Conservation (phyloP, 2,113 vertebrate genomes). For the Scortum barcoo region DNA sequence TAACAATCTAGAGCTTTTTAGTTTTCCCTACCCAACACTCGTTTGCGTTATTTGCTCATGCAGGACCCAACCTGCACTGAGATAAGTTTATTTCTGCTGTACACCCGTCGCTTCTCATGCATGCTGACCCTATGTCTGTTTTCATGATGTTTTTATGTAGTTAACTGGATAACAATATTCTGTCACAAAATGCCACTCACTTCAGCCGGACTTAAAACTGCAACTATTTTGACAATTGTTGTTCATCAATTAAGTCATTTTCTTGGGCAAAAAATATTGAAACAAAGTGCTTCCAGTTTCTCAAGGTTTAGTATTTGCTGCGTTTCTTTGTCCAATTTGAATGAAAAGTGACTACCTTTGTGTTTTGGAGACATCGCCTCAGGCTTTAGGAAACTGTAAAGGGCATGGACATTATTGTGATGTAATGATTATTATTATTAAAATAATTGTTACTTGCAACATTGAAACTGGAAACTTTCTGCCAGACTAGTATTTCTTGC, state of each 20-base stretch:
- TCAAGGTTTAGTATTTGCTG: neutral
- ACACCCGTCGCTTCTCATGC: neutral
- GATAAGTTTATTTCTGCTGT: neutral
- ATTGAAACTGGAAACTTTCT: neutral
- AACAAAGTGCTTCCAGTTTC: neutral
- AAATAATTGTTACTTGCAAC: neutral
- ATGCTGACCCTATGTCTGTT: neutral
- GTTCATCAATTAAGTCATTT: neutral
- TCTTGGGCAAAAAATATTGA: neutral
- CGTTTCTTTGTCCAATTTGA: neutral
- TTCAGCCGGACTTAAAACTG: neutral
- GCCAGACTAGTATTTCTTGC: neutral
- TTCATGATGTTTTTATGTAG: neutral
- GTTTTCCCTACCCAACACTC: neutral
- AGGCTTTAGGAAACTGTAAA: neutral
- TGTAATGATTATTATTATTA: neutral
- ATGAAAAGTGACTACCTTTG: neutral
- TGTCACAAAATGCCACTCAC: neutral
- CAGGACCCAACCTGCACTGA: neutral
- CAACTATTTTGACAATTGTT: neutral
- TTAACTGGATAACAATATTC: neutral
- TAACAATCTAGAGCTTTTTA: neutral
- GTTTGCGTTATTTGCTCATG: neutral
- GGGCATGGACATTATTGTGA: neutral
- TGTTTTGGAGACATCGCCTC: neutral